phyloP scores from a whole-genome alignment of 2,797 vertebrate genomes.

The Channallabes apus region DNA sequence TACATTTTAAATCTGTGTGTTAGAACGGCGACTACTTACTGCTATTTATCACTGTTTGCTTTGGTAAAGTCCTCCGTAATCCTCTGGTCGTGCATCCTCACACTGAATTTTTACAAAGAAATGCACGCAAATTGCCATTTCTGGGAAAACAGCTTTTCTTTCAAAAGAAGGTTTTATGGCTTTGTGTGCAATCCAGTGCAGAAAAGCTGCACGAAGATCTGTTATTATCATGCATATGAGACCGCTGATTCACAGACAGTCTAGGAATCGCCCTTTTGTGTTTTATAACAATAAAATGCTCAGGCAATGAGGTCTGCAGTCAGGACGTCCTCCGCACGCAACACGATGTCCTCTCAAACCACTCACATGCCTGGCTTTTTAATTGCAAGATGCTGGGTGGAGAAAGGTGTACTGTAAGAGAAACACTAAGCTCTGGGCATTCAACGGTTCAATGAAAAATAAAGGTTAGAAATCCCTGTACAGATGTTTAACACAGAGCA shows the following conservation, averaged over 20 bases:
- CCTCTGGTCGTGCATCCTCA: not conserved
- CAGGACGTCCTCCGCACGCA: slow-evolving; percentile 32
- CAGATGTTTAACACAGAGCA: slow-evolving; percentile 49
- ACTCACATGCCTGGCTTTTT: slow-evolving; percentile 22
- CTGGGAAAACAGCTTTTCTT: not conserved
- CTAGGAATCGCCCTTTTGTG: not conserved
- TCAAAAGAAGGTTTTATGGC: not conserved
- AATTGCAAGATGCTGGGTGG: not conserved
- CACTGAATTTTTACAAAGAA: not conserved
- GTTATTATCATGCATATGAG: not conserved
- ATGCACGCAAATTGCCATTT: not conserved
- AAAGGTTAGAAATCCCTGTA: slow-evolving; percentile 44
- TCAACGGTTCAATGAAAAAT: slow-evolving; percentile 42
- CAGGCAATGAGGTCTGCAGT: slow-evolving; percentile 26
- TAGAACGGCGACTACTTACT: not conserved
- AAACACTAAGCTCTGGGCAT: slow-evolving; percentile 24
- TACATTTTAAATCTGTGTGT: not conserved
- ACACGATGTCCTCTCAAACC: slow-evolving; percentile 22
- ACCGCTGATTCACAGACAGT: not conserved
- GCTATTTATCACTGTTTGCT: not conserved
- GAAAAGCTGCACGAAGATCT: not conserved
- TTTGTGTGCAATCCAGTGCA: not conserved
- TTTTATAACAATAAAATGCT: slow-evolving; percentile 3
- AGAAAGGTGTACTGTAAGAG: slow-evolving; percentile 1
- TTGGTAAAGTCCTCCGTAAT: not conserved